Evolutionary conservation across 2,113 vertebrate genomes (phyloP).

Genomic region (Madoqua kirkii): DNA sequence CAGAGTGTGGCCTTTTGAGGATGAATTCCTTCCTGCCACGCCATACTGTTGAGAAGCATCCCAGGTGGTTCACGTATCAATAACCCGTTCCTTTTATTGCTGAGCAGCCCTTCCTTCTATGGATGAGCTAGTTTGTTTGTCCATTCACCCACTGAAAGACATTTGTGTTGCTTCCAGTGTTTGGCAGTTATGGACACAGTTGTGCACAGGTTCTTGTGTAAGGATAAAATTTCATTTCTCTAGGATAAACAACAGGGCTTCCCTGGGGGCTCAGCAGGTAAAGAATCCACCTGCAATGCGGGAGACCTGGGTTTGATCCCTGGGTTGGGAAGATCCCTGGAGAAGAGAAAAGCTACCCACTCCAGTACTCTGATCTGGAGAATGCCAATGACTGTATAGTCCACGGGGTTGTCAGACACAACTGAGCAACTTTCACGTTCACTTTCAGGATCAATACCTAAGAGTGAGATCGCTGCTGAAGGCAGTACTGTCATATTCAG

Average conservation of each 20-base stretch:
- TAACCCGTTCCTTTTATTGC: background rate
- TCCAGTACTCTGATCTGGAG: background rate
- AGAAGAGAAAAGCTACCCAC: background rate
- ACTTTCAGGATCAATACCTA: background rate
- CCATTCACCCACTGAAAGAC: background rate
- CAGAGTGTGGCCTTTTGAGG: background rate
- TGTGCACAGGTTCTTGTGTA: background rate
- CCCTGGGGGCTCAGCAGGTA: background rate
- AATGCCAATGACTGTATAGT: background rate
- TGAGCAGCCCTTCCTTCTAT: background rate
- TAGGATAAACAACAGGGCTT: background rate
- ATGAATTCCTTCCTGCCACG: background rate
- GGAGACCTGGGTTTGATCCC: background rate
- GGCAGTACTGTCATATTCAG: background rate
- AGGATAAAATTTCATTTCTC: background rate
- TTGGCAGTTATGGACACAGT: background rate
- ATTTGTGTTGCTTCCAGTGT: background rate
- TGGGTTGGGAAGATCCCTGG: background rate
- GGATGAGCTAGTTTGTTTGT: too few species aligned
- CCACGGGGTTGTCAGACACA: accelerated
- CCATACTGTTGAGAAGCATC: too few species aligned
- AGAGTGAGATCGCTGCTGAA: background rate
- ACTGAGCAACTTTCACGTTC: accelerated
- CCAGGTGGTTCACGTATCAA: accelerated
- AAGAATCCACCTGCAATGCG: accelerated